Evolutionary conservation across 2,888 invertebrate species (phyloP).

Genomic region (Hypena proboscidalis): DNA sequence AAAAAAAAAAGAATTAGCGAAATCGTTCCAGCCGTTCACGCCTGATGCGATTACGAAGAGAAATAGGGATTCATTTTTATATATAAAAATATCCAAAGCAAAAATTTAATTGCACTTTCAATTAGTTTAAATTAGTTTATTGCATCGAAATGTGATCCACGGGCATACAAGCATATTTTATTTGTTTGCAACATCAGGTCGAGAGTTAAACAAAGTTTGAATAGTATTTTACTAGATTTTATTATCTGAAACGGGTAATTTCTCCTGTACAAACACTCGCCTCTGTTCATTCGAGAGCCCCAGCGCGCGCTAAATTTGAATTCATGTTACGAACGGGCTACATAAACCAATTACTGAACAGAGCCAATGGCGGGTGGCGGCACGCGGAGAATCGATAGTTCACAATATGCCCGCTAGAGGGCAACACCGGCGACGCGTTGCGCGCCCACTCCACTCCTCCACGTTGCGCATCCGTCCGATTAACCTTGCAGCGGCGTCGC

Average conservation of each 20-base stretch:
- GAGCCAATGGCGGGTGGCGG: conserved; percentile 77
- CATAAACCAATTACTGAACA: conserved; percentile 81
- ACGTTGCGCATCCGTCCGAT: conserved; percentile 75
- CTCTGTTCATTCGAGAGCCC: conserved; percentile 67
- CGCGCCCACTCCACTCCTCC: conserved; percentile 81
- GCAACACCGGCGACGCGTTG: conserved; percentile 72
- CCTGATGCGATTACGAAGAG: too few relatives aligned
- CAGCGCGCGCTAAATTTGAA: conserved; percentile 83
- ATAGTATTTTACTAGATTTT: conserved; percentile 71
- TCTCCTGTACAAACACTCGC: conserved; percentile 66
- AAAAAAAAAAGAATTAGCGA: too few relatives aligned
- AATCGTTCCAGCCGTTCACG: too few relatives aligned
- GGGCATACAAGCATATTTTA: conserved; percentile 27
- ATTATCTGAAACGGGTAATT: conserved; percentile 73
- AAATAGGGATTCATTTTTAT: too few relatives aligned
- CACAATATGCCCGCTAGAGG: conserved; percentile 83
- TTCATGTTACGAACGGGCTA: conserved; percentile 81
- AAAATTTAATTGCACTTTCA: too few relatives aligned
- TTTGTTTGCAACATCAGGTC: conserved; percentile 42
- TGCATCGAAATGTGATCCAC: conserved; percentile 4
- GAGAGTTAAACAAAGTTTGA: conserved; percentile 60
- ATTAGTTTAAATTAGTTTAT: not conserved
- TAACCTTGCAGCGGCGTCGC: conserved; percentile 68
- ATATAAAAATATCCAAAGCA: too few relatives aligned
- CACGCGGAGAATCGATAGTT: conserved; percentile 82